Conservation (phyloP, 2,113 vertebrate species). For the Aptenodytes forsteri region DNA sequence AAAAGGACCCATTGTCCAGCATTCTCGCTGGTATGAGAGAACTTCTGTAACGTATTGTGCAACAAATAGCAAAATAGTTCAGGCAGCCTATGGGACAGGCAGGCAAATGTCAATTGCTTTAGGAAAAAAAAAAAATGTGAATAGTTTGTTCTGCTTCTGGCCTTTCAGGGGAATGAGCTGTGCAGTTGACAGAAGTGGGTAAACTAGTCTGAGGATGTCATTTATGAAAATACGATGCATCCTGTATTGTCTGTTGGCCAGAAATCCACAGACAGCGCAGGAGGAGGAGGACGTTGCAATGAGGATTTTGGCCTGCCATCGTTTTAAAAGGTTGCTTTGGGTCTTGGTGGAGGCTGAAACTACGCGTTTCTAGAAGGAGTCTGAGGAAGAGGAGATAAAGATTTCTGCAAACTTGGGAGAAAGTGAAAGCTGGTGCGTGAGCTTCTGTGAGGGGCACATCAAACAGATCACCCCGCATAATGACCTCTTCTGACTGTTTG, state of each 20-base stretch:
- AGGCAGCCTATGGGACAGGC: constrained; percentile 16
- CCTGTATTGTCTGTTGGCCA: neutral
- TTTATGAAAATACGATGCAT: neutral
- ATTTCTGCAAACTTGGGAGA: neutral
- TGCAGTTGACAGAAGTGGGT: neutral
- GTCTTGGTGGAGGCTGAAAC: neutral
- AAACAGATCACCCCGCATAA: neutral
- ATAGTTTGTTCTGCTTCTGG: neutral
- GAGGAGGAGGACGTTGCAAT: neutral
- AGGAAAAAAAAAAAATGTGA: neutral
- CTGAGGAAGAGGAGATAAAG: neutral
- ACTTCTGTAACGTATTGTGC: constrained; percentile 26
- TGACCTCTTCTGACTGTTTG: neutral
- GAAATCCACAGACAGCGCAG: neutral
- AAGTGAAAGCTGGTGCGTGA: neutral
- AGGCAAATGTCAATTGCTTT: constrained; percentile 30
- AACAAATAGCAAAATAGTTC: constrained; percentile 37
- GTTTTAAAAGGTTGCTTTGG: neutral
- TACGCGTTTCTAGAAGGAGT: neutral
- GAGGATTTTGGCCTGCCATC: neutral
- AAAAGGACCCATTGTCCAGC: constrained; percentile 54
- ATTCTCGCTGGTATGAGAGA: neutral
- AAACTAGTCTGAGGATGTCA: neutral
- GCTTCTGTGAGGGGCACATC: neutral
- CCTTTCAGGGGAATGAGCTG: neutral